Percentiles rank a stretch among this genome's conserved stretches.
Conservation (phyloP, 2,888 invertebrate species). For the Acleris sparsana region DNA sequence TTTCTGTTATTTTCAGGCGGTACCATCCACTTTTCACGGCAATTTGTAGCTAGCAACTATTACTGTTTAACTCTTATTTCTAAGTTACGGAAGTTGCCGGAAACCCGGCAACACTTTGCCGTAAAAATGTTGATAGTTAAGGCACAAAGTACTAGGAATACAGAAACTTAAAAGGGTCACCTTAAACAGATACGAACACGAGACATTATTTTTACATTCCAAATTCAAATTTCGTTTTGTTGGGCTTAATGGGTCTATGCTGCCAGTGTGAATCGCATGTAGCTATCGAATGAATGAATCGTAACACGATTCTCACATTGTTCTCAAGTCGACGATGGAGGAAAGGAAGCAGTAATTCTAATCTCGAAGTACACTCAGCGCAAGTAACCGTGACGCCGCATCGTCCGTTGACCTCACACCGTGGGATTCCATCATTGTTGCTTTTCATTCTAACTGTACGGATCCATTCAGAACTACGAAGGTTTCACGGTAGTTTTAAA, state of each 20-base stretch:
- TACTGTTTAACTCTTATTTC: no score
- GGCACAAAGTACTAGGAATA: no score
- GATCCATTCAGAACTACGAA: constrained; percentile 56
- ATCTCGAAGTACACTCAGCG: constrained; percentile 54
- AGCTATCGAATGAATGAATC: constrained; percentile 32
- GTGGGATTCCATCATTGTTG: constrained; percentile 73
- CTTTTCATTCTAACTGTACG: constrained; percentile 70
- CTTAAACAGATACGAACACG: constrained; percentile 6
- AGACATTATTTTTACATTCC: constrained; percentile 10
- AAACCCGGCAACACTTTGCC: no score
- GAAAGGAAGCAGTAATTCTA: constrained; percentile 51
- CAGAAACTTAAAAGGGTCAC: no score
- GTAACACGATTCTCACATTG: constrained; percentile 34
- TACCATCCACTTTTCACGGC: no score
- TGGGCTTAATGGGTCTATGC: constrained; percentile 4
- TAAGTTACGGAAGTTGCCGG: no score
- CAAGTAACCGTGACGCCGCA: constrained; percentile 65
- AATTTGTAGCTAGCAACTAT: no score
- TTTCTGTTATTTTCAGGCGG: no score
- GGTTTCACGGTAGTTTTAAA: constrained; percentile 51
- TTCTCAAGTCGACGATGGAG: constrained; percentile 29
- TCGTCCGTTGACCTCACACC: constrained; percentile 70
- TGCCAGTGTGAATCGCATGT: constrained; percentile 20
- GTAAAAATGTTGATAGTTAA: no score
- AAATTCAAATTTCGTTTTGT: constrained; percentile 3